A percentile compares a stretch with the other conserved stretches of the same genome.
Evolutionary conservation across 2,113 vertebrate genomes (phyloP).

Genomic region (Patagioenas fasciata): DNA sequence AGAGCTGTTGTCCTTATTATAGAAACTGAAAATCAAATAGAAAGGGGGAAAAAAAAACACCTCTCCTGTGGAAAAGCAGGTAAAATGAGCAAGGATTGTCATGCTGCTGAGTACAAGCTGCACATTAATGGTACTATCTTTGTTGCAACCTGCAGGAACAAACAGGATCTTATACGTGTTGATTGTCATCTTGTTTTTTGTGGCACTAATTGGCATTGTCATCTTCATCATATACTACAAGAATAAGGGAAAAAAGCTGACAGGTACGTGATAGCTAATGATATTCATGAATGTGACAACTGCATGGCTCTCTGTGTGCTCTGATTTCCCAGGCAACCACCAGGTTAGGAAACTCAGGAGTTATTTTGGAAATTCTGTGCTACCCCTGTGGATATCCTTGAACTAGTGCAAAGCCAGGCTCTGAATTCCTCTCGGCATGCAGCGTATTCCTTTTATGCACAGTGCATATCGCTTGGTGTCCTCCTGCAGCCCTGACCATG

Average conservation of each 20-base stretch:
- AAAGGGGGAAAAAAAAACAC: not conserved
- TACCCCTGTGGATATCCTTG: not conserved
- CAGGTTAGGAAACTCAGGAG: not conserved
- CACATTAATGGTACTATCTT: not conserved
- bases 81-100: not conserved
- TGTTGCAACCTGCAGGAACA: conserved; percentile 57
- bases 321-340: not conserved
- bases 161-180: conserved; percentile 66
- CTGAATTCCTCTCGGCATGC: not conserved
- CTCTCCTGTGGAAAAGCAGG: not conserved
- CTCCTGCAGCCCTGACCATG: not conserved
- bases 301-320: not conserved
- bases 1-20: not conserved
- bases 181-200: conserved; percentile 68
- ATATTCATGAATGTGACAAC: not conserved
- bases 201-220: conserved; percentile 60
- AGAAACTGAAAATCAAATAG: not conserved
- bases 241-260: conserved; percentile 76
- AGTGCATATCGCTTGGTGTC: not conserved
- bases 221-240: conserved; percentile 67
- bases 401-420: not conserved
- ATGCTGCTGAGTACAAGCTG: not conserved
- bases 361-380: not conserved
- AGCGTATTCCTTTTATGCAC: not conserved
- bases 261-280: conserved; percentile 65